These are phyloP conservation scores for Nannoperca australis DNA, from an alignment of 2,797 vertebrate genomes.

Conservation along the genomic window DNA sequence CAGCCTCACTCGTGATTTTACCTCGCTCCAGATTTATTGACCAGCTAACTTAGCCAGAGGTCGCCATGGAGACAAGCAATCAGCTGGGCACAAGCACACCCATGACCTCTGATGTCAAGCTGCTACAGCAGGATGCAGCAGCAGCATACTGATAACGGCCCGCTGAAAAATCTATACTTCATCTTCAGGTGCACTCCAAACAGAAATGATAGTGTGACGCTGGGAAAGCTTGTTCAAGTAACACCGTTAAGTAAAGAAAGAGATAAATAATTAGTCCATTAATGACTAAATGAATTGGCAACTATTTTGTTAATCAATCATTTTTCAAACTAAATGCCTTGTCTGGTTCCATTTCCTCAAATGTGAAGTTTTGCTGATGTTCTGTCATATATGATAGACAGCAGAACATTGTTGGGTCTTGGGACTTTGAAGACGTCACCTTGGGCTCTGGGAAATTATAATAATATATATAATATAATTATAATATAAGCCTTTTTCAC, in stretches of 20 bases:
- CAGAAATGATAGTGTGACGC: conserved; percentile 23
- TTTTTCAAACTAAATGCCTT: background rate
- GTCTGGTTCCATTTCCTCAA: background rate
- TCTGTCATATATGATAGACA: background rate
- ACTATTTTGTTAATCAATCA: background rate
- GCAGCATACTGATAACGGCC: conserved; percentile 59
- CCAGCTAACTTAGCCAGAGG: conserved; percentile 58
- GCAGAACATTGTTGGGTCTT: background rate
- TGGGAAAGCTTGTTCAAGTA: conserved; percentile 6
- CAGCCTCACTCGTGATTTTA: background rate
- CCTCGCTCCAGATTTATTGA: conserved; percentile 47
- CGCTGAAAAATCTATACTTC: conserved; percentile 59
- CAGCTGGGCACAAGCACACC: conserved; percentile 40
- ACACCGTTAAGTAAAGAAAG: background rate
- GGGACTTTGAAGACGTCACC: background rate
- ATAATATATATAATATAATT: too few species aligned
- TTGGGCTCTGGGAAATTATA: background rate
- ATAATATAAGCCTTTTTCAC: too few species aligned
- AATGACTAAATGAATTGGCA: background rate
- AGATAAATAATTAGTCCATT: too few species aligned
- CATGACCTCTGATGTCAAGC: conserved; percentile 64
- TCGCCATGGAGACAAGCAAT: conserved; percentile 65
- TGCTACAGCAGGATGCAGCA: conserved; percentile 31
- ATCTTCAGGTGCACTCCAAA: conserved; percentile 40
- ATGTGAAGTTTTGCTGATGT: background rate